Evolutionary conservation across 2,797 vertebrate species (phyloP).

Genomic region (Rhabdomys pumilio): DNA sequence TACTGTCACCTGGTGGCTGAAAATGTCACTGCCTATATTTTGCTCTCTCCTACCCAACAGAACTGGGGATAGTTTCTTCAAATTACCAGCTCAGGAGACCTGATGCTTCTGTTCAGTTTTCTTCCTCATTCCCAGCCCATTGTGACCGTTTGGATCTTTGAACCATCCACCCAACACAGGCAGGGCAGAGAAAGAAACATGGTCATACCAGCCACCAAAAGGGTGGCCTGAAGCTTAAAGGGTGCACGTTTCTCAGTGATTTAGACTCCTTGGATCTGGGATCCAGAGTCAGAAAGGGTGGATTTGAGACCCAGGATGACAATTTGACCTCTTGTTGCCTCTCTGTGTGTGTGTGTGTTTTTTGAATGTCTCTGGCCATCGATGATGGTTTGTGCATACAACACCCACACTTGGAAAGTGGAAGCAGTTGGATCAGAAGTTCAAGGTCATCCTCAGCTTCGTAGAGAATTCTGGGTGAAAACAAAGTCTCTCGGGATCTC

Average conservation of each 20-base stretch:
- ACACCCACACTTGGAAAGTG: not conserved
- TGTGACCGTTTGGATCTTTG: not conserved
- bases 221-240: not conserved
- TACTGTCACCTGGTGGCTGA: conserved; percentile 75
- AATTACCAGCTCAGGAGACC: not conserved
- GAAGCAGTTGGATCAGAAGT: not conserved
- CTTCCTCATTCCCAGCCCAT: not conserved
- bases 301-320: not conserved
- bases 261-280: not conserved
- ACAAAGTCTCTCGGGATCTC: not conserved
- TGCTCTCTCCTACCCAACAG: not conserved
- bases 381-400: not conserved
- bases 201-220: not conserved
- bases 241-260: not conserved
- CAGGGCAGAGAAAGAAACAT: not conserved
- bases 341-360: not conserved
- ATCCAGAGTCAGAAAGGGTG: not conserved
- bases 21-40: conserved; percentile 40
- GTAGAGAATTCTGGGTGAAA: not conserved
- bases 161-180: too few relatives aligned
- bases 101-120: not conserved
- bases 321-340: not conserved
- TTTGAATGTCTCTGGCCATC: not conserved
- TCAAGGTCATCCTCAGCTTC: not conserved
- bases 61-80: not conserved